phyloP scores from a whole-genome alignment of 2,888 invertebrate genomes.

The Caenorhabditis sp. region DNA sequence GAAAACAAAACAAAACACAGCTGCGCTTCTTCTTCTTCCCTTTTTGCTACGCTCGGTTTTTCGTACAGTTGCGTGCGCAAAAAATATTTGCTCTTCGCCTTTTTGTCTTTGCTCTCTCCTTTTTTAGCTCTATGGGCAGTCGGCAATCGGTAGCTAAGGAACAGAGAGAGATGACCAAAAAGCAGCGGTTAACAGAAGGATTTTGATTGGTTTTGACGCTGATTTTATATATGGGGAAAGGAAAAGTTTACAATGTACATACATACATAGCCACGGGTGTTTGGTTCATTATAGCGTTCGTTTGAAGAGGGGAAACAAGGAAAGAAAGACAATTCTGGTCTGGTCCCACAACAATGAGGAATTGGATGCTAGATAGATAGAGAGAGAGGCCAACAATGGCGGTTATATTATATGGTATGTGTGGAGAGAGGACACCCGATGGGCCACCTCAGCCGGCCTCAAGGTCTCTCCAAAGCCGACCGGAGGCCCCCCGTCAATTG shows the following conservation, averaged over 20 bases:
- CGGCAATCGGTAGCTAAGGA: no score
- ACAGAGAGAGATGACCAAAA: no score
- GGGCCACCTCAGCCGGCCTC: conserved; percentile 22
- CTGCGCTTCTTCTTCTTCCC: conserved; percentile 29
- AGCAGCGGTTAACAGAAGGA: background rate
- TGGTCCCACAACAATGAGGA: conserved; percentile 39
- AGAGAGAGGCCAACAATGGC: conserved; percentile 46
- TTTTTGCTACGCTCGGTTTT: conserved; percentile 16
- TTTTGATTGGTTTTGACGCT: no score
- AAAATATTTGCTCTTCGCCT: conserved; percentile 25
- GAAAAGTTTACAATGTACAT: conserved; percentile 33
- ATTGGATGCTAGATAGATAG: conserved; percentile 41
- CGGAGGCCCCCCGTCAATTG: conserved; percentile 30
- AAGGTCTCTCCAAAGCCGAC: conserved; percentile 55
- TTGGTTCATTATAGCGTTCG: conserved; percentile 45
- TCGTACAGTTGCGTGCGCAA: conserved; percentile 48
- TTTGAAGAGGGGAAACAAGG: background rate
- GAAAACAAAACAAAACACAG: conserved; percentile 17
- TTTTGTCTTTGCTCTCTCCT: no score
- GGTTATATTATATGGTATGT: conserved; percentile 64
- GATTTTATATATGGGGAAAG: background rate
- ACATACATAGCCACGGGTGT: conserved; percentile 21
- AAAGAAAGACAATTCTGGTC: conserved; percentile 53
- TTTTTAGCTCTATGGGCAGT: conserved; percentile 17
- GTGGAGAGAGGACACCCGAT: conserved; percentile 37